Evolutionary conservation across 2,888 invertebrate species (phyloP), one percentile per base, ranked within the genome.

Genomic region (Xestia ashworthii): DNA sequence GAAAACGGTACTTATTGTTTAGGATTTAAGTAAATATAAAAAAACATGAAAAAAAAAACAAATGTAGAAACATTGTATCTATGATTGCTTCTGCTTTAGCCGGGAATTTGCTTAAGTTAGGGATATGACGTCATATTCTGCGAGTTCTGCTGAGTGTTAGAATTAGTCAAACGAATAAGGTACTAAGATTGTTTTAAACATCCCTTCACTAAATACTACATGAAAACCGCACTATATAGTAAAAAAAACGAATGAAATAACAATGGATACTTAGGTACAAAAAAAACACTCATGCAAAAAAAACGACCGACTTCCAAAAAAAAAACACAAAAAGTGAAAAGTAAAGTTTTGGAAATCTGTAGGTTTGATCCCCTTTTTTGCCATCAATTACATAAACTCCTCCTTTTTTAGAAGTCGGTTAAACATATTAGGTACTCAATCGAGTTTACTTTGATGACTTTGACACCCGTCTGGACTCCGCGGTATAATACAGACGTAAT

Each of bases 1-100:
- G 41, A 68, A 55, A 78, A 71, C 50, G 25, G 80, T 86, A 84
- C 86, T 84, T 86, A 86, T 25, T 58, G 41, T 53, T 69, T 79
- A 69, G 41, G 25, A 62, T 80, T 32, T 78, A 83, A n/a, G 25
- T 67, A 32, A 11, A 74, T 32, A 41, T 41, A 68, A 0, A 46
- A n/a, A n/a, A n/a, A 64, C 11, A 19, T 12, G 32, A 2, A 65
- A 19, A 3, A 44, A 65, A 65, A 16, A 14, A 44, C n/a, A 65
- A 41, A 65, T 14, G 14, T 14, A n/a, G n/a, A 48, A 44, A 55
- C 1, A 3, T 22, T 44, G 6, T 60, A 32, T 55, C 3, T 53
- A 16, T n/a, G 6, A 50, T 41, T 62, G 44, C 58, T 44, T 62
- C 65, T 71, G 62, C 50, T 83, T 71, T 65, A 65, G 53, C 62